Evolutionary conservation across 64 coral and sea anemone genomes (phyloP).

Genomic region (Actinia tenebrosa): DNA sequence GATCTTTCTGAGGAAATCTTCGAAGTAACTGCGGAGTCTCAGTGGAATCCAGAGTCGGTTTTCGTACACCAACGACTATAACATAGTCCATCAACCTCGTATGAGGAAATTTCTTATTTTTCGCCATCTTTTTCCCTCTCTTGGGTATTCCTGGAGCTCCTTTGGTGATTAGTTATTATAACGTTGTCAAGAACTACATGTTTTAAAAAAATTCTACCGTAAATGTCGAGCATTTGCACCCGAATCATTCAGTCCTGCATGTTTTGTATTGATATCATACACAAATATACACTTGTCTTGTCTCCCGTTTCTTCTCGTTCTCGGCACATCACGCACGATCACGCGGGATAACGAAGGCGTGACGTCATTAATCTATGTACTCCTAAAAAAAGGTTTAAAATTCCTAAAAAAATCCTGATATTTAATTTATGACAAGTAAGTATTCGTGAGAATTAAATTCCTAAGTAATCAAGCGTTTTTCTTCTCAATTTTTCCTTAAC

Average conservation of each 20-base stretch:
- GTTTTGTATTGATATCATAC: slow-evolving; percentile 15
- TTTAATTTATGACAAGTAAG: background rate
- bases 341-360: background rate
- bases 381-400: background rate
- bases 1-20: slow-evolving; percentile 89
- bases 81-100: slow-evolving; percentile 86
- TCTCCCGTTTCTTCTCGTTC: background rate
- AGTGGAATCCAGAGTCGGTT: slow-evolving; percentile 81
- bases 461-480: background rate
- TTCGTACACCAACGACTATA: slow-evolving; percentile 83
- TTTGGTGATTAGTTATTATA: background rate
- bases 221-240: background rate
- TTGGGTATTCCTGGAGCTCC: background rate
- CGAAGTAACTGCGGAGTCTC: slow-evolving; percentile 85
- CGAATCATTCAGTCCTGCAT: background rate
- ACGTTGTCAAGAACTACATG: background rate
- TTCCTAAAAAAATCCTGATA: too few species aligned
- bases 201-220: background rate
- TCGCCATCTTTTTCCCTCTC: background rate
- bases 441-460: background rate
- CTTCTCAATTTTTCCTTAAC: background rate
- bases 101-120: background rate
- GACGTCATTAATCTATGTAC: background rate
- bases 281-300: slow-evolving; percentile 1
- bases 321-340: slow-evolving; percentile 13